Base-by-base conservation (phyloP, 1,140 invertebrate genomes). In the Carposina sasakii region DNA sequence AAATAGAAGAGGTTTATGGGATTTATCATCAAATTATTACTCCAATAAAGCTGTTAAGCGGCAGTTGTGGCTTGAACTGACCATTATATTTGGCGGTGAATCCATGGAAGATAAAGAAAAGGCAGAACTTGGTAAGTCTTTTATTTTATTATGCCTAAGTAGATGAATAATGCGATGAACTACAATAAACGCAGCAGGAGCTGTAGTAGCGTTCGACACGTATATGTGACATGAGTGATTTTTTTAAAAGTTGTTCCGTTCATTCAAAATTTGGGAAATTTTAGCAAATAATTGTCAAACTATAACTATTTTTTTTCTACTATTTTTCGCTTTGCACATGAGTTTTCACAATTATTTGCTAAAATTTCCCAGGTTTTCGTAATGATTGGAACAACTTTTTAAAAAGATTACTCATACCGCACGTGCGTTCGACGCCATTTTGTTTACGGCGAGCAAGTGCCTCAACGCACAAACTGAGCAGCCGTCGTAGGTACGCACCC, bases 101-200 rank as follows among this genome's bases (percentile, higher is more conserved):
- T 33, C 31, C 31, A 33, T 33, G 31, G 31, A 33, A 33, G 31
- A 33, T 33, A 33, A 33, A 33, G 31, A 33, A 33, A 33, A 33
- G 31, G 31, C 31, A 33, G 31, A 33, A 33, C 31, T 33, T 33
- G 31, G 31, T 33, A n/a, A 33, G 31, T 33, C 9, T 33, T 33
- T 33, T 33, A 33, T 33, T 33, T 33, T 33, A 33, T 33, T 33
- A 33, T 33, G 31, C 31, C 31, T 33, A 33, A 33, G 31, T 33
- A 33, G 15, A 33, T 33, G 9, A 33, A 33, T 15, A n/a, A n/a
- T n/a, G n/a, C n/a, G n/a, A n/a, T n/a, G n/a, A n/a, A n/a, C n/a
- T n/a, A n/a, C 24, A 26, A 26, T 26, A 26, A 26, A 26, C 24
- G 24, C 24, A 26, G 24, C 24, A 26, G 24, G 24, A 6, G 24